Base-by-base conservation (phyloP, 2,797 vertebrate species). In the Gobio occitaniae region DNA sequence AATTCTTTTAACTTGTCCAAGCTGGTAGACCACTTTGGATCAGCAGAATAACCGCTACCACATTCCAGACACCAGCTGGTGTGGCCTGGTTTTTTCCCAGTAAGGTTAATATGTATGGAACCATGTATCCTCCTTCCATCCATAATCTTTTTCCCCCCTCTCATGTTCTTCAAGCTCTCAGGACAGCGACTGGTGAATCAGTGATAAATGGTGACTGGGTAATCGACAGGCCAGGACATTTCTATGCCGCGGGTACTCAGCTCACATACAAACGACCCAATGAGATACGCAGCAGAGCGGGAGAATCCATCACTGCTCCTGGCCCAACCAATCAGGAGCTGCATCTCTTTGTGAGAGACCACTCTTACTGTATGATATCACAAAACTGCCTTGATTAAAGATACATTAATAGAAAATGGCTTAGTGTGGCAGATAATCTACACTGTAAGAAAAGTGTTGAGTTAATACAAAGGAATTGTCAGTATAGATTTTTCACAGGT, bases 141-240 rank as follows among this genome's bases (percentile, higher is more conserved):
- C 36, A 17, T 61, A 29, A 44, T 83, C 38, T 17, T 80, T 52
- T 68, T 10, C 13, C 21, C 9, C 65, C 10, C 69, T 29, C 29
- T 78, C 50, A 11, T 72, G 90, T 87, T 84, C 15, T 84, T 88
- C 25, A 86, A 96, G 95, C 95, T 86, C 86, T 95, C 32, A 88
- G 87, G 87, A 94, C 91, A 66, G 77, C 86, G 48, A 88, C 61
- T 19, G 94, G 94, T 16, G 63, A 89, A 78, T 92, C 94, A 12
- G 89, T 96, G 90, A 91, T 96, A 87, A 96, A 95, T 48, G 92
- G 95, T 70, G 92, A 95, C 90, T 96, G 95, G 95, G 90, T 93
- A 84, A 95, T 96, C 82, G 93, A 95, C 87, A 91, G 94, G 82
- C 95, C 94, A 0, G 94, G 95, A 13, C 74, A 90, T 68, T 93